Percentiles rank a stretch among this genome's conserved stretches.
Evolutionary conservation across 1,140 invertebrate genomes (phyloP).

Genomic region (Drosophila subobscura): DNA sequence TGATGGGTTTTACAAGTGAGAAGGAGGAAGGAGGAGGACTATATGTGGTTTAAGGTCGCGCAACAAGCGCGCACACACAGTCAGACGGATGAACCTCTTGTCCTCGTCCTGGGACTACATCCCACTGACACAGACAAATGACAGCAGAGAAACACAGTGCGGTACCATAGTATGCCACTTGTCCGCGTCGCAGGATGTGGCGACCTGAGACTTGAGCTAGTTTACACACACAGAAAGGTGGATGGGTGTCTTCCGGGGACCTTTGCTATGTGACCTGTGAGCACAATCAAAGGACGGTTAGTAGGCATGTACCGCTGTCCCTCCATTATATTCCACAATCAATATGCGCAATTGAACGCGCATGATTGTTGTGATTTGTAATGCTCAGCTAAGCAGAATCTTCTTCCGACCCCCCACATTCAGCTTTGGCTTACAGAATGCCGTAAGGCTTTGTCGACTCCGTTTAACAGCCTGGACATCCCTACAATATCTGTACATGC

Average conservation of each 20-base stretch:
- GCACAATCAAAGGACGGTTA: conserved; percentile 60
- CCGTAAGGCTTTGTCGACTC: too few relatives aligned
- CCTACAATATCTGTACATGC: not conserved
- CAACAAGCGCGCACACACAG: conserved; percentile 35
- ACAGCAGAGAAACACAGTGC: conserved; percentile 57
- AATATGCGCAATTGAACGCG: conserved; percentile 77
- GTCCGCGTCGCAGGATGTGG: conserved; percentile 9
- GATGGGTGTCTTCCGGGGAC: conserved; percentile 3
- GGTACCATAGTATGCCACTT: conserved; percentile 45
- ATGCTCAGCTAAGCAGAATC: conserved; percentile 20
- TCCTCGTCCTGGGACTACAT: conserved; percentile 31
- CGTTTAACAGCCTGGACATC: not conserved
- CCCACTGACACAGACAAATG: conserved; percentile 71
- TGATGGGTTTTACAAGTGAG: not conserved
- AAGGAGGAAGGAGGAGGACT: conserved; percentile 2
- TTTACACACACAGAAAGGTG: conserved; percentile 15
- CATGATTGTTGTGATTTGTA: conserved; percentile 76
- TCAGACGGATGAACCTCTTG: conserved; percentile 65
- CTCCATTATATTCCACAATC: conserved; percentile 66
- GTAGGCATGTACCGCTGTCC: conserved; percentile 26
- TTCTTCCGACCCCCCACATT: not conserved
- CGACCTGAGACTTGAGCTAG: conserved; percentile 27
- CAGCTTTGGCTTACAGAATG: too few relatives aligned
- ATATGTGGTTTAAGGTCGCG: conserved; percentile 7
- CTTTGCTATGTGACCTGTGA: conserved; percentile 72